Evolutionary conservation across 2,888 invertebrate species (phyloP), one percentile per base, ranked within the genome.

Genomic region (Subacronicta megacephala): DNA sequence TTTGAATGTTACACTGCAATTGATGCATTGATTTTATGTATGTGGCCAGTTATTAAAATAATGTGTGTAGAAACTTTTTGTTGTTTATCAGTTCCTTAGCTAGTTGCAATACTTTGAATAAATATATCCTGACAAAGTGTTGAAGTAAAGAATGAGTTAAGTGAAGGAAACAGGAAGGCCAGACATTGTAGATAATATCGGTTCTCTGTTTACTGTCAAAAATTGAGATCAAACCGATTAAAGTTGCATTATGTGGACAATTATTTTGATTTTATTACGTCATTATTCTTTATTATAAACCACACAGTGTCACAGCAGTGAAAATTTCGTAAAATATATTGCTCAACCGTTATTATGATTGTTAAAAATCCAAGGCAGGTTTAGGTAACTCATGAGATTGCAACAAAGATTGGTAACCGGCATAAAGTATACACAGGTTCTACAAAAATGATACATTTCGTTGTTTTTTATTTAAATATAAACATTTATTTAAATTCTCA

Each of bases 321-420:
- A 38, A 16, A 36, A 46, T 58, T 54, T 52, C 43, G 57, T 23
- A 67, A 74, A 52, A 53, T 40, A 9, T 29, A 53, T 59, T 63
- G 29, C 56, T 42, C 41, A 51, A 68, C 23, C 23, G 38, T 31
- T 33, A 56, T 56, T 42, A 56, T 60, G 50, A 58, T 59, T 60
- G 37, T 58, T 47, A n/a, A 46, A 55, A 64, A 62, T 54, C 53
- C 58, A 72, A 56, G 54, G 46, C 42, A 49, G 26, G 54, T 59
- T 42, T 70, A 29, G 55, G 47, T 53, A 44, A 73, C 51, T 63
- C 46, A 45, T 47, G 38, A 43, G 18, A 67, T 67, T 71, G 60
- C 58, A 41, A 35, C 51, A 63, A 46, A 10, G 15, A 52, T 64
- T 64, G 52, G 43, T 55, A 67, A 61, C 35, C n/a, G 36, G 42